Evolutionary conservation across 1,140 invertebrate genomes (phyloP).

Genomic region (Pseudomyrmex flavicornis): DNA sequence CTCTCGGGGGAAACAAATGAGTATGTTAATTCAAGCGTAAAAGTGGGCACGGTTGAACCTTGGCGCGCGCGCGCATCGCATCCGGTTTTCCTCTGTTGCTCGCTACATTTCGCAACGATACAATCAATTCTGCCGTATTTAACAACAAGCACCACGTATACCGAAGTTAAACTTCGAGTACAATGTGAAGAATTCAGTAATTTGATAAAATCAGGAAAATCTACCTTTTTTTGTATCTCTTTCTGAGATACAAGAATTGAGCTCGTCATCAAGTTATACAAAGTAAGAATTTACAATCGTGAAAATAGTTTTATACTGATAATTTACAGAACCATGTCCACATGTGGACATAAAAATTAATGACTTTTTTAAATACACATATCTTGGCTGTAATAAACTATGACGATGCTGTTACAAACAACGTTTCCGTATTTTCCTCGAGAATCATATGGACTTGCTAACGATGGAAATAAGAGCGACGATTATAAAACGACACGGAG

Average conservation of each 20-base stretch:
- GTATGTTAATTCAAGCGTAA: constrained; percentile 72
- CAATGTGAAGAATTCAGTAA: not conserved
- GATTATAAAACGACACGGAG: constrained; percentile 67
- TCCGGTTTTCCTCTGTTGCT: constrained; percentile 26
- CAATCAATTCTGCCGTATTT: constrained; percentile 33
- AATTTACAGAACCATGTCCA: no score
- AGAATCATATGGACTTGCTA: not conserved
- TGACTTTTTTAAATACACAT: no score
- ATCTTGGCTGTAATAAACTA: no score
- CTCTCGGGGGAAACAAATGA: constrained; percentile 69
- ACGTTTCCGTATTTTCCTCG: not conserved
- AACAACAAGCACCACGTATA: constrained; percentile 7
- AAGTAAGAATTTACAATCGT: not conserved
- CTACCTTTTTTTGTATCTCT: no score
- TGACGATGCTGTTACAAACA: not conserved
- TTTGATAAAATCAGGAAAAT: no score
- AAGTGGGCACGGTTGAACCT: constrained; percentile 67
- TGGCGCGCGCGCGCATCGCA: constrained; percentile 31
- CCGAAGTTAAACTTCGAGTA: constrained; percentile 14
- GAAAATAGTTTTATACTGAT: not conserved
- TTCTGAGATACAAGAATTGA: no score
- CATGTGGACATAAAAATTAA: no score
- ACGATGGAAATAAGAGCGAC: constrained; percentile 60
- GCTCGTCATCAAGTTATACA: no score
- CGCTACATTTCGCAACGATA: constrained; percentile 21